Conservation (phyloP, 2,888 invertebrate genomes). For the Scaeva pyrastri region DNA sequence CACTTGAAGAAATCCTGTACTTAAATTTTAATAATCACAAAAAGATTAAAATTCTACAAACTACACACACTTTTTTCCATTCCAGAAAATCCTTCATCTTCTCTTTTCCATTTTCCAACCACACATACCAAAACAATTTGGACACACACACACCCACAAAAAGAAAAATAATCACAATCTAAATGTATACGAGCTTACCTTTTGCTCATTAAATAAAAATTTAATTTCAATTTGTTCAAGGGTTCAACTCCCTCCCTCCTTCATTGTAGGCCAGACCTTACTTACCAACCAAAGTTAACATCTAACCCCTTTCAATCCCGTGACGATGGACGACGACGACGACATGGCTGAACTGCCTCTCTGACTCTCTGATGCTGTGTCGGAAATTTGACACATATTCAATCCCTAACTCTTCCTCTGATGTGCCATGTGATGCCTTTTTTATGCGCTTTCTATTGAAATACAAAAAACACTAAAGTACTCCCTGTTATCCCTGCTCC, state of each 20-base stretch:
- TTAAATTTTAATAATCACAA: conserved; percentile 1
- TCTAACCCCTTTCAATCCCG: conserved; percentile 9
- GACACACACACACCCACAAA: neutral
- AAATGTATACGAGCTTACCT: neutral
- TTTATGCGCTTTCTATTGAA: conserved; percentile 37
- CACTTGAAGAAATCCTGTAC: neutral
- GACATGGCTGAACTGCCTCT: neutral
- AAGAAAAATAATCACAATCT: neutral
- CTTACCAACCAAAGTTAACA: neutral
- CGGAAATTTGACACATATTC: conserved; percentile 63
- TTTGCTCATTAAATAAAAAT: conserved; percentile 46
- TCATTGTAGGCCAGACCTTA: neutral
- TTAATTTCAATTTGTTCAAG: conserved; percentile 36
- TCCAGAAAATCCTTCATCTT: neutral
- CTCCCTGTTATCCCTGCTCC: conserved; percentile 67
- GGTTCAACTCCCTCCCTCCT: conserved; percentile 9
- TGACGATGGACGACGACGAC: too few species aligned
- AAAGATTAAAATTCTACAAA: conserved; percentile 4
- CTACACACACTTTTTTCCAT: neutral
- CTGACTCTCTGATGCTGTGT: neutral
- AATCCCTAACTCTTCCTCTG: conserved; percentile 27
- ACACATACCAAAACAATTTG: neutral
- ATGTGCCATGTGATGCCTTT: conserved; percentile 3
- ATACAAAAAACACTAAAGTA: conserved; percentile 38
- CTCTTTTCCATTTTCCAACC: neutral